Percentiles rank a stretch among this genome's conserved stretches.
Evolutionary conservation across 2,113 vertebrate genomes (phyloP).

Genomic region (Varanus salvator): DNA sequence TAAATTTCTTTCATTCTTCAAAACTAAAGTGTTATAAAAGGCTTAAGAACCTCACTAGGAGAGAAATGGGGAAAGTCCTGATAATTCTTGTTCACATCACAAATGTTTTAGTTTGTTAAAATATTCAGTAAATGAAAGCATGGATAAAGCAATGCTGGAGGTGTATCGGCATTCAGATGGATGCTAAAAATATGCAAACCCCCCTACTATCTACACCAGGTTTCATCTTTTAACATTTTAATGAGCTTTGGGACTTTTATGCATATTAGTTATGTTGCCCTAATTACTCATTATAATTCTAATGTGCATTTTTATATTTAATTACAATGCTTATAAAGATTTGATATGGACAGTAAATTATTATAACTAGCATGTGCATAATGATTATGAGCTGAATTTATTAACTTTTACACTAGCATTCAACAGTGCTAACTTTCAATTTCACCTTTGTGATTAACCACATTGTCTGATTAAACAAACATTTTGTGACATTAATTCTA

Average conservation of each 20-base stretch:
- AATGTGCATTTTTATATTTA: constrained; percentile 87
- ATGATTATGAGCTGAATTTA: constrained; percentile 81
- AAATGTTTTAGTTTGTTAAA: constrained; percentile 17
- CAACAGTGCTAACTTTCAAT: constrained; percentile 75
- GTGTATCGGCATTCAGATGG: background rate
- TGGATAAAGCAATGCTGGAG: constrained; percentile 14
- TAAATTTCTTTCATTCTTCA: rapidly evolving
- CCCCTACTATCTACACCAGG: constrained; percentile 58
- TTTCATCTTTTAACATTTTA: constrained; percentile 78
- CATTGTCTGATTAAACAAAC: constrained; percentile 80
- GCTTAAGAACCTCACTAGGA: background rate
- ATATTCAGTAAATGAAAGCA: constrained; percentile 52
- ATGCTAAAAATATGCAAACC: constrained; percentile 44
- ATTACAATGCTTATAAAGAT: constrained; percentile 88
- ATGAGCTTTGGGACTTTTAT: constrained; percentile 79
- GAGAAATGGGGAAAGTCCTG: background rate
- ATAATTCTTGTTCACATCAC: background rate
- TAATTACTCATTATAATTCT: constrained; percentile 86
- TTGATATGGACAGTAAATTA: constrained; percentile 85
- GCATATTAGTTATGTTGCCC: constrained; percentile 81
- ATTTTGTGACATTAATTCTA: constrained; percentile 74
- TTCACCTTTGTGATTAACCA: constrained; percentile 79
- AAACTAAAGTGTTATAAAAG: background rate
- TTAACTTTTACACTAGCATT: constrained; percentile 82
- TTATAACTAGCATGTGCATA: constrained; percentile 81